These are phyloP conservation scores for Pantelozetes paolii DNA, from an alignment of 2,888 invertebrate genomes.

Conservation along the genomic window DNA sequence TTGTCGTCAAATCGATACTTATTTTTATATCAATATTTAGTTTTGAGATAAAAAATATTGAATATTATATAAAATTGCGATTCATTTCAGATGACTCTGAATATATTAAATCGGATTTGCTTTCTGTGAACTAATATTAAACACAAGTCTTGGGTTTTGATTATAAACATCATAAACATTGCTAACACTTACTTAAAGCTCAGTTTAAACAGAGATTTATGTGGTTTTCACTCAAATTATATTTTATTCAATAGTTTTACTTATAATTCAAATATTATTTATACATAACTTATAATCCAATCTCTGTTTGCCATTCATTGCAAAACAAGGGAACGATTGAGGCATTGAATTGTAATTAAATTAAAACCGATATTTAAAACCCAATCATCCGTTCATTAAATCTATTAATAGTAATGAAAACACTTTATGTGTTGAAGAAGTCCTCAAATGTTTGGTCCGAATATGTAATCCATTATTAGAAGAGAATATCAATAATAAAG, in stretches of 20 bases:
- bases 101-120: neutral
- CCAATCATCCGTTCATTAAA: neutral
- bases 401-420: neutral
- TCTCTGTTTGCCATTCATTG: neutral
- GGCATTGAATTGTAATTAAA: neutral
- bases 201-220: neutral
- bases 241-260: neutral
- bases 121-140: neutral
- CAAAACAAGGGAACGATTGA: neutral
- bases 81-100: neutral
- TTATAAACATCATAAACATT: neutral
- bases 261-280: neutral
- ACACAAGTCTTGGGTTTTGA: neutral
- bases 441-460: neutral
- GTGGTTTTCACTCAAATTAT: neutral
- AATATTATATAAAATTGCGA: slow-evolving; percentile 6
- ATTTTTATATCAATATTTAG: too few relatives aligned
- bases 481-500: slow-evolving; percentile 15
- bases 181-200: neutral
- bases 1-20: neutral
- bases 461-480: neutral
- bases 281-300: neutral
- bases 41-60: slow-evolving; percentile 9
- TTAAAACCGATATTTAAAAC: neutral
- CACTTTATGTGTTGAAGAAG: neutral